Conservation (phyloP, 2,797 vertebrate species). For the Toxotes lorentzi region DNA sequence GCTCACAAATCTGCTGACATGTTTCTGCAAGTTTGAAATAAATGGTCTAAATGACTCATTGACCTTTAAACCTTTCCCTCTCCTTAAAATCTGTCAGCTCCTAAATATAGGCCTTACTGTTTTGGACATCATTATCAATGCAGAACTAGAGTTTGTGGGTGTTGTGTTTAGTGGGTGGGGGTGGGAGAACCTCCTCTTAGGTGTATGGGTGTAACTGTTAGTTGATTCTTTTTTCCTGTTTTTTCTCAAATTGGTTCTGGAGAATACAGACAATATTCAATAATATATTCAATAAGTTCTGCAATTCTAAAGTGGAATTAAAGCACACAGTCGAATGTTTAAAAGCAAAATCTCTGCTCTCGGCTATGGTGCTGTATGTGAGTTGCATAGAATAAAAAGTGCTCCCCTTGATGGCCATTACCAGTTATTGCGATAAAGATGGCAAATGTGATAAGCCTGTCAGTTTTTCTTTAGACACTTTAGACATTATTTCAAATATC, state of each 20-base stretch:
- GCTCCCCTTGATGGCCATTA: slow-evolving; percentile 4
- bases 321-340: background rate
- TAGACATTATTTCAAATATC: slow-evolving; percentile 8
- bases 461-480: slow-evolving; percentile 4
- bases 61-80: too few relatives aligned
- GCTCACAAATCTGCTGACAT: too few relatives aligned
- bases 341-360: background rate
- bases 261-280: too few relatives aligned
- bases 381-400: background rate
- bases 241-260: background rate
- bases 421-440: slow-evolving; percentile 5
- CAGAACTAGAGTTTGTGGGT: background rate
- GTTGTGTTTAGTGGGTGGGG: too few relatives aligned
- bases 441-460: background rate
- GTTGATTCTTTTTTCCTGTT: too few relatives aligned
- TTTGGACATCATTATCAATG: background rate
- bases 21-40: too few relatives aligned
- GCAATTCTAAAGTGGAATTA: background rate
- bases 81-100: too few relatives aligned
- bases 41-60: too few relatives aligned
- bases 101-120: background rate
- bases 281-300: background rate
- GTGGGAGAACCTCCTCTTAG: background rate
- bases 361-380: background rate
- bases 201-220: slow-evolving; percentile 5